Conservation (phyloP, 2,113 vertebrate species). For the Hippocampus guttulatus region DNA sequence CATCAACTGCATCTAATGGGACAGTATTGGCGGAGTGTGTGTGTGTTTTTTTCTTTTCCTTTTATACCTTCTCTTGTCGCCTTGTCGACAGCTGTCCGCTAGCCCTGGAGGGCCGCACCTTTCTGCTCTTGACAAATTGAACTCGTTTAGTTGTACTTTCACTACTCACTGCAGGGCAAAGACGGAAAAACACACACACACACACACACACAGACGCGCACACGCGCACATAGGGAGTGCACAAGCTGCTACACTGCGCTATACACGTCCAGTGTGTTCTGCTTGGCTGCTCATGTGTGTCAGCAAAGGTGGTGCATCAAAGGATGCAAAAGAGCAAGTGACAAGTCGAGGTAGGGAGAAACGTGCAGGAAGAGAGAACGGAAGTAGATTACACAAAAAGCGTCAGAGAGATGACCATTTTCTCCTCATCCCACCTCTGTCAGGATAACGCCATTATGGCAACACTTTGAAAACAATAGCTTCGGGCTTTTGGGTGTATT, state of each 20-base stretch:
- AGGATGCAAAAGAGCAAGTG: conserved; percentile 19
- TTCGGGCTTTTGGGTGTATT: conserved; percentile 32
- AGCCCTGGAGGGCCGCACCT: conserved; percentile 55
- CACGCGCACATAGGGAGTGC: conserved; percentile 23
- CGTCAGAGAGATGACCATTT: conserved; percentile 43
- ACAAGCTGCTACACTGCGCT: conserved; percentile 37
- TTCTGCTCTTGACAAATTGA: conserved; percentile 69
- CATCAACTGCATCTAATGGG: conserved; percentile 28
- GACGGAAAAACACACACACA: conserved; percentile 14
- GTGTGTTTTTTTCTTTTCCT: conserved; percentile 16
- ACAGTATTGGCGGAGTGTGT: conserved; percentile 10
- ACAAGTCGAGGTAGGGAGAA: conserved; percentile 39
- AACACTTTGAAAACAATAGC: conserved; percentile 57
- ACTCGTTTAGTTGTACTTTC: conserved; percentile 63
- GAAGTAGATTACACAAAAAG: conserved; percentile 53
- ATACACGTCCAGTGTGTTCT: conserved; percentile 49
- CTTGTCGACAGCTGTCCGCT: conserved; percentile 41
- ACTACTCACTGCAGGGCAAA: conserved; percentile 52
- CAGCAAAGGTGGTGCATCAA: conserved; percentile 43
- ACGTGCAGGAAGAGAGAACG: conserved; percentile 10
- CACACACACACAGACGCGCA: conserved; percentile 6
- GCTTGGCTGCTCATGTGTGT: conserved; percentile 62
- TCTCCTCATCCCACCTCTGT: conserved; percentile 48
- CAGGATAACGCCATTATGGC: conserved; percentile 56
- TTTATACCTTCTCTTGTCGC: conserved; percentile 44